Evolutionary conservation across 2,888 invertebrate species (phyloP), one percentile per base, ranked within the genome.

Genomic region (Microctonus brassicae): DNA sequence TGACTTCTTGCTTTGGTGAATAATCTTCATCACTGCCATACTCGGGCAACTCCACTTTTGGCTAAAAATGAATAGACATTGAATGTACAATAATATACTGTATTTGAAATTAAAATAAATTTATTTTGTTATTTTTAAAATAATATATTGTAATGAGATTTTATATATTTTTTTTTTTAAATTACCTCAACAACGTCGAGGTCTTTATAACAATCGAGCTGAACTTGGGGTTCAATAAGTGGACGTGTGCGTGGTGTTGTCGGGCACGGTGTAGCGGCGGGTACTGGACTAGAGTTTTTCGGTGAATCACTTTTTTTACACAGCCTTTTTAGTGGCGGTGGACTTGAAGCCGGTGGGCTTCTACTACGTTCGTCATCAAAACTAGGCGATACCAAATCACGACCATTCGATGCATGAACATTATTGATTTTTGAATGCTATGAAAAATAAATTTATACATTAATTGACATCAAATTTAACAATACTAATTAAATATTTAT

Each of bases 31-130:
- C 93, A 84, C 93, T 93, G 76, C 90, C 90, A 87, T 90, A 93
- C 87, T 93, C 93, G 84, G 93, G 92, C 79, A 92, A 89, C 89
- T 93, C 93, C 88, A 92, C 89, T 90, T 93, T 93, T 82, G 93
- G 93, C 89, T 92, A 89, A 77, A 89, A 79, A 36, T 55, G n/a
- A 42, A 33, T 62, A 72, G 62, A 22, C 9, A 53, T 22, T 29
- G 36, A 33, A 4, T 29, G 13, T 65, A 11, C 7, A 29, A n/a
- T n/a, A 29, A 17, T 52, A 20, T 20, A 34, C 1, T 11, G 20
- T 9, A 42, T 17, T 5, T n/a, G 10, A 3, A 24, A n/a, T n/a
- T 22, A 11, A 24, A 24, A 24, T 34, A 7, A 62, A 13, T 17
- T 33, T 13, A 58, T 58, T n/a, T n/a, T n/a, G n/a, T n/a, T n/a